These are phyloP conservation scores for Urocitellus parryii DNA, from an alignment of 2,113 vertebrate genomes.

Conservation along the genomic window DNA sequence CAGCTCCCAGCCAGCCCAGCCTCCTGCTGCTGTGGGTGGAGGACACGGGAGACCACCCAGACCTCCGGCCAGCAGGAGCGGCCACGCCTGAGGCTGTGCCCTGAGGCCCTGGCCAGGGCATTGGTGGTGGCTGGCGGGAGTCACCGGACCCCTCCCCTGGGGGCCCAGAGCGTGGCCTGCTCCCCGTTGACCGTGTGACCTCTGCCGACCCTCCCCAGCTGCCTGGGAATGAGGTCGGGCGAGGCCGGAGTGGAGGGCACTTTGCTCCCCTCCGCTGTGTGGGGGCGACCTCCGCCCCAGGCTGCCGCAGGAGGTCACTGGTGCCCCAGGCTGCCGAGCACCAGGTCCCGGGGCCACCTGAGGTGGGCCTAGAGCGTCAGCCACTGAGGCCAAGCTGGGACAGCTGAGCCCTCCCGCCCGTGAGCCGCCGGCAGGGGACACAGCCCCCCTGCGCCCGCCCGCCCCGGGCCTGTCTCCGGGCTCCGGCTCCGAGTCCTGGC, in stretches of 20 bases:
- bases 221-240: too few species aligned
- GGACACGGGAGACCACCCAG: background rate
- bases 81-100: background rate
- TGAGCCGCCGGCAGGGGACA: background rate
- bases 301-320: background rate
- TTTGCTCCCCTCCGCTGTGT: background rate
- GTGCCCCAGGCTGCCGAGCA: too few species aligned
- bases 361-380: too few species aligned
- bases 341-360: too few species aligned
- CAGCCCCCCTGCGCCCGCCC: too few species aligned
- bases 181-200: background rate
- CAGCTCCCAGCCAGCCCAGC: background rate
- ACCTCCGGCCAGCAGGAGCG: background rate
- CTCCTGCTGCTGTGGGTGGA: background rate
- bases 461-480: background rate
- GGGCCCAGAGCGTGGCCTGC: background rate
- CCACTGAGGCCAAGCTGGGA: background rate
- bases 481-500: background rate
- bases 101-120: background rate
- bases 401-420: background rate
- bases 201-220: too few species aligned
- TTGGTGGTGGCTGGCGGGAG: background rate
- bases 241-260: too few species aligned
- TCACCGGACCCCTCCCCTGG: too few species aligned
- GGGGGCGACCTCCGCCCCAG: background rate